Conservation (phyloP, 2,797 vertebrate species). For the Typhlichthys subterraneus region DNA sequence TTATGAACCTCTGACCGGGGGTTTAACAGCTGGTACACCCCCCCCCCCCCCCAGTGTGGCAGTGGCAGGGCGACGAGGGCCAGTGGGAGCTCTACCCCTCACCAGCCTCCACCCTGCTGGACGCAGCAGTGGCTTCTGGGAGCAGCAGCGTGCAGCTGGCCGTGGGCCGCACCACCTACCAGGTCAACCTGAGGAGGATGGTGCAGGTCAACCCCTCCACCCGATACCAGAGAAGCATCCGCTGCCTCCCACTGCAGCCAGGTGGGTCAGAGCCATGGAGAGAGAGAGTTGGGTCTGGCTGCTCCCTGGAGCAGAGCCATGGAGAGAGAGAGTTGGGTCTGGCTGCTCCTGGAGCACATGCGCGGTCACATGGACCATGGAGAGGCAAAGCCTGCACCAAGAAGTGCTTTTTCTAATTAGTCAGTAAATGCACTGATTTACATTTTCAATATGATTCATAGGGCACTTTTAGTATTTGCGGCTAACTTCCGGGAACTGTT, state of each 20-base stretch:
- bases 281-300: too few relatives aligned
- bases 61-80: conserved; percentile 78
- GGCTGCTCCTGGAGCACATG: too few relatives aligned
- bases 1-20: too few relatives aligned
- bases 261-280: conserved; percentile 45
- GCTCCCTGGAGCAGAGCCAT: too few relatives aligned
- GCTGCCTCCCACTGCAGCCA: conserved; percentile 60
- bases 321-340: too few relatives aligned
- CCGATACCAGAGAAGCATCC: conserved; percentile 77
- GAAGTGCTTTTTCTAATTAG: too few relatives aligned
- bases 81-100: conserved; percentile 74
- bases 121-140: conserved; percentile 55
- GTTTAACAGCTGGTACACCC: neutral
- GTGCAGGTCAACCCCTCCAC: conserved; percentile 77
- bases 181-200: conserved; percentile 81
- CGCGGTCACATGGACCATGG: too few relatives aligned
- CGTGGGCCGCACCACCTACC: conserved; percentile 55
- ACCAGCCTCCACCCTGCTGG: conserved; percentile 61
- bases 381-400: too few relatives aligned
- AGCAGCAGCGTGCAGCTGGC: conserved; percentile 50
- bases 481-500: too few relatives aligned
- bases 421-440: too few relatives aligned
- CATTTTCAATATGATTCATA: too few relatives aligned
- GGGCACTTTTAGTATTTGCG: too few relatives aligned
- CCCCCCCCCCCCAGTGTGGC: conserved; percentile 70